Conservation (phyloP, 2,888 invertebrate genomes). For the Ceramica pisi region DNA sequence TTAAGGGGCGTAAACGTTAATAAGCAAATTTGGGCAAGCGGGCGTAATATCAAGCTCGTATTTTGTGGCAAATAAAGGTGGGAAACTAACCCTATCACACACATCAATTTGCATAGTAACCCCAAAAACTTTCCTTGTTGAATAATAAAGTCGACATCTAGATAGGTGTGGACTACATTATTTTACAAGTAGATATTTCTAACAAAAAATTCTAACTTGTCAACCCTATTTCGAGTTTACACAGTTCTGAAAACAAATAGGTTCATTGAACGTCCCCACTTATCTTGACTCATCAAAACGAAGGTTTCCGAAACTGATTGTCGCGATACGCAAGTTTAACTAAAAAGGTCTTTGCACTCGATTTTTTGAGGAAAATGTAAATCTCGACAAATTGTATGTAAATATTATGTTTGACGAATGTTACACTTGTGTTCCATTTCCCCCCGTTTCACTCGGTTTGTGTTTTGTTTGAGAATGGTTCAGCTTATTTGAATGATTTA, state of each 20-base stretch:
- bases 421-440: constrained; percentile 38
- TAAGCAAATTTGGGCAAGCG: constrained; percentile 4
- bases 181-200: not conserved
- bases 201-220: not conserved
- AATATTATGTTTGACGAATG: constrained; percentile 36
- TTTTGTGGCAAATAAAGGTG: constrained; percentile 15
- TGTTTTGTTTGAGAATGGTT: constrained; percentile 11
- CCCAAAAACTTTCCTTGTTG: not conserved
- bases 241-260: constrained; percentile 27
- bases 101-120: not conserved
- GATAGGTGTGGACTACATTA: not conserved
- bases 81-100: too few species aligned
- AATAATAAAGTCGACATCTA: not conserved
- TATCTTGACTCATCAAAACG: constrained; percentile 39
- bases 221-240: constrained; percentile 34
- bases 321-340: constrained; percentile 28
- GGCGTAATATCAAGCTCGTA: not conserved
- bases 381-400: constrained; percentile 49
- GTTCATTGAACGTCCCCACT: constrained; percentile 56
- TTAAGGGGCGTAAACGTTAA: not conserved
- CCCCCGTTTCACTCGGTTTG: constrained; percentile 14
- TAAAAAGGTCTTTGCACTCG: constrained; percentile 56
- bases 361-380: constrained; percentile 50
- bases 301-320: constrained; percentile 40
- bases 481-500: constrained; percentile 10